phyloP scores from a whole-genome alignment of 1,140 invertebrate genomes.

The Drosophila setifemur region DNA sequence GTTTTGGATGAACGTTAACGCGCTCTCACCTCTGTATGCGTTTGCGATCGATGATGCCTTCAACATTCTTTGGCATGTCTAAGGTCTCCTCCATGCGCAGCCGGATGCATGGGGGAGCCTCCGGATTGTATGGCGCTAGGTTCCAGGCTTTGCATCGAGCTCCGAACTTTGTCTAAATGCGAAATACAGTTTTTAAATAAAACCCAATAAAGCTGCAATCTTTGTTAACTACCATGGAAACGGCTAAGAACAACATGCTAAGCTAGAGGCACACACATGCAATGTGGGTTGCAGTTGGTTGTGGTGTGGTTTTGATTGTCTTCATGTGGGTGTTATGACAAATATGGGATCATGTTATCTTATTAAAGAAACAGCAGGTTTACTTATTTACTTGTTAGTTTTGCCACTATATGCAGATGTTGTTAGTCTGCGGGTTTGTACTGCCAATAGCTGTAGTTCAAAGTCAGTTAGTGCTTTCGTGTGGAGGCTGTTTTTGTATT shows the following conservation, averaged over 20 bases:
- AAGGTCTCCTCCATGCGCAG: slow-evolving; percentile 86
- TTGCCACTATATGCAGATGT: slow-evolving; percentile 10
- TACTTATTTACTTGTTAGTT: slow-evolving; percentile 17
- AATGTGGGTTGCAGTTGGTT: slow-evolving; percentile 17
- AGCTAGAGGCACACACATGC: slow-evolving; percentile 62
- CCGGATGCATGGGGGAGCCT: slow-evolving; percentile 84
- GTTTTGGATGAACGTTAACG: too few relatives aligned
- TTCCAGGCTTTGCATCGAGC: slow-evolving; percentile 88
- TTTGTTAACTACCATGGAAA: slow-evolving; percentile 8
- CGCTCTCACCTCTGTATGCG: slow-evolving; percentile 69
- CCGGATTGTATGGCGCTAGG: slow-evolving; percentile 85
- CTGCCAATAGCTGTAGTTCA: slow-evolving; percentile 24
- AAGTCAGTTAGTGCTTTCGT: slow-evolving; percentile 13
- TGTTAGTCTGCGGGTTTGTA: slow-evolving; percentile 14
- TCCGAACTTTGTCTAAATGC: slow-evolving; percentile 87
- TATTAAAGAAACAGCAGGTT: slow-evolving; percentile 8
- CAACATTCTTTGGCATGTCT: slow-evolving; percentile 60
- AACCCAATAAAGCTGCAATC: neutral
- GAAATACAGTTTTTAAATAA: neutral
- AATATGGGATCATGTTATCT: slow-evolving; percentile 7
- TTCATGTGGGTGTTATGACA: slow-evolving; percentile 7
- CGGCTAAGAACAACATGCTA: slow-evolving; percentile 49
- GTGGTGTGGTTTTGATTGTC: neutral
- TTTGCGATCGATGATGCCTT: slow-evolving; percentile 72
- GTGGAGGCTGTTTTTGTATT: neutral